These are phyloP conservation scores for Ditylenchus dipsaci DNA, from an alignment of 1,140 invertebrate species.

Conservation along the genomic window DNA sequence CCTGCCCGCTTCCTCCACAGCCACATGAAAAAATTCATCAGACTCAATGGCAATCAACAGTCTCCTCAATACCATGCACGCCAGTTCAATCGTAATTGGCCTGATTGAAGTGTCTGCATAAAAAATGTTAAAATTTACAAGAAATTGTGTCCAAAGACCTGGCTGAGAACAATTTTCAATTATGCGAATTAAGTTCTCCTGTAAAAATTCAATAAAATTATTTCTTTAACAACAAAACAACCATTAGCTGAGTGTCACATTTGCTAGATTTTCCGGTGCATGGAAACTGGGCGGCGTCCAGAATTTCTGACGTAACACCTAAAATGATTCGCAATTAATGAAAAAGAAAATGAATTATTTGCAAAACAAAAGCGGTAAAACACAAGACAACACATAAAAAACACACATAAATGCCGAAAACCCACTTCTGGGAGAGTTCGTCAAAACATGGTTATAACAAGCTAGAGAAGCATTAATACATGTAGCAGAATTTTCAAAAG, in stretches of 20 bases:
- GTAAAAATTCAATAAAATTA: neutral
- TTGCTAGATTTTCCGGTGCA: conserved; percentile 36
- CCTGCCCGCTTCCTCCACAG: conserved; percentile 58
- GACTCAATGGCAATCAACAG: conserved; percentile 61
- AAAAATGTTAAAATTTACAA: neutral
- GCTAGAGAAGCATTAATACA: too few species aligned
- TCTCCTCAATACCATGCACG: conserved; percentile 71
- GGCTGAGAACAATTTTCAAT: conserved; percentile 38
- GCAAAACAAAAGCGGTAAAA: too few species aligned
- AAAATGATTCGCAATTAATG: conserved; percentile 13
- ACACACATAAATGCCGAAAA: neutral
- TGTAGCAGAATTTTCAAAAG: too few species aligned
- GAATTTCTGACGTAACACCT: conserved; percentile 37
- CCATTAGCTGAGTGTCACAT: conserved; percentile 40
- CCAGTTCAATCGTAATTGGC: conserved; percentile 83
- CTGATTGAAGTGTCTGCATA: conserved; percentile 65
- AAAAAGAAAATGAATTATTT: neutral
- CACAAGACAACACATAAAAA: conserved; percentile 9
- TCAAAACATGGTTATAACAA: too few species aligned
- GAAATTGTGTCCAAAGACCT: conserved; percentile 1
- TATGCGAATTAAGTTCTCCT: conserved; percentile 28
- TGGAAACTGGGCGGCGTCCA: conserved; percentile 45
- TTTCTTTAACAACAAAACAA: neutral
- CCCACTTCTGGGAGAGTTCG: too few species aligned
- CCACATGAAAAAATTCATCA: conserved; percentile 64